These are phyloP conservation scores for Dendrolimus pini DNA, from an alignment of 2,888 invertebrate species.

Conservation along the genomic window DNA sequence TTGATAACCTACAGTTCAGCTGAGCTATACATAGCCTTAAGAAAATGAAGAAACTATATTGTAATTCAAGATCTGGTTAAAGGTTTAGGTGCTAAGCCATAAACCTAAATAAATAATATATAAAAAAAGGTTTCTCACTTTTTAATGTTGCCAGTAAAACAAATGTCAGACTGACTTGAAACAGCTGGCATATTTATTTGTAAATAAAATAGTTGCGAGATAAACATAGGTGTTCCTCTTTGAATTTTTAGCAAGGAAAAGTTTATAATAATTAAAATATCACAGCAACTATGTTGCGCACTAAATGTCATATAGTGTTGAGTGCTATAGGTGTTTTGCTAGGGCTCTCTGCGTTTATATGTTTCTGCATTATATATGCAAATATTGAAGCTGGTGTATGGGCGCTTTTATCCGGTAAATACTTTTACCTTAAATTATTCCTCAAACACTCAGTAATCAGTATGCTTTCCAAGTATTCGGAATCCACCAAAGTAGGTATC, in stretches of 20 bases:
- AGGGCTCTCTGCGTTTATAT: conserved; percentile 63
- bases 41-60: too few species aligned
- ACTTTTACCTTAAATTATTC: background rate
- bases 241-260: background rate
- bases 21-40: too few species aligned
- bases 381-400: conserved; percentile 69
- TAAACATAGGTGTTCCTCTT: background rate
- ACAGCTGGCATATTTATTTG: background rate
- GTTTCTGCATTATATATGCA: conserved; percentile 64
- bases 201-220: background rate
- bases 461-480: too few species aligned
- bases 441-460: too few species aligned
- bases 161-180: background rate
- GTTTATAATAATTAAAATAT: background rate
- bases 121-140: too few species aligned
- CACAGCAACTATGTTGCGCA: conserved; percentile 40
- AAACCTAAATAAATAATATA: too few species aligned
- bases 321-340: conserved; percentile 52
- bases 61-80: too few species aligned
- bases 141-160: too few species aligned
- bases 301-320: conserved; percentile 56
- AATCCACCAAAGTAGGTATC: too few species aligned
- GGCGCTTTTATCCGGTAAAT: conserved; percentile 63
- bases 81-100: too few species aligned
- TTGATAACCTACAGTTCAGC: too few species aligned